Base-by-base conservation (phyloP, 2,113 vertebrate species). In the Gallinago jamesoni region DNA sequence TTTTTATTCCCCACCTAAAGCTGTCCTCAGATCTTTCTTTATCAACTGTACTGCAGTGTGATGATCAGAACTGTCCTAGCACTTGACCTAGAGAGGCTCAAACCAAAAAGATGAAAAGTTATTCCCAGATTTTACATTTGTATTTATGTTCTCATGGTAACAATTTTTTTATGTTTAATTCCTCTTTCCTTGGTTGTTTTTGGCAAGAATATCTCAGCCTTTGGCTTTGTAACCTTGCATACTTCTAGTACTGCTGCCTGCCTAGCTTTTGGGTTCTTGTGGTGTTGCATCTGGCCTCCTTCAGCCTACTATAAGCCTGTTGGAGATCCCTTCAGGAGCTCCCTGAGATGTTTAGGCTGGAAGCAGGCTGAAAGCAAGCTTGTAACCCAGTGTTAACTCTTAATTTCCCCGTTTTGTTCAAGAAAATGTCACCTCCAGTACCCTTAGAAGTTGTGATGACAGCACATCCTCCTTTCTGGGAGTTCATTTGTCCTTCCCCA, bases 331-430 rank as follows among this genome's bases (percentile, higher is more conserved):
- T 31, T 50, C 9, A 24, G 82, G 12, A 60, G 3, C 18, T 60
- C 45, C 7, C 19, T 45, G 67, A 33, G 37, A 14, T 1, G 12
- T 19, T 41, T 8, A 30, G 24, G 33, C 28, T 66, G 59, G 33
- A 52, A 39, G 23, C 30, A 56, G 20, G 9, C 23, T n/a, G 76
- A 74, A 67, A 63, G 25, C 48, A 59, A 23, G 27, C 48, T 25
- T 33, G 14, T 23, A 27, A 45, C 20, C 16, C 9, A 10, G 7
- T 27, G 25, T 69, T n/a, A 13, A 18, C 7, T 3, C 27, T 14
- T 17, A 14, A 16, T 22, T 30, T 81, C 10, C 16, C 19, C 0
- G 0, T 63, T 77, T 37, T 6, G 7, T 24, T 70, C 0, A 0
- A 50, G 25, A 55, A 75, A 27, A 17, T 27, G 11, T 22, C 39